Conservation (phyloP, 2,888 invertebrate species). For the Calliscelio sp. region DNA sequence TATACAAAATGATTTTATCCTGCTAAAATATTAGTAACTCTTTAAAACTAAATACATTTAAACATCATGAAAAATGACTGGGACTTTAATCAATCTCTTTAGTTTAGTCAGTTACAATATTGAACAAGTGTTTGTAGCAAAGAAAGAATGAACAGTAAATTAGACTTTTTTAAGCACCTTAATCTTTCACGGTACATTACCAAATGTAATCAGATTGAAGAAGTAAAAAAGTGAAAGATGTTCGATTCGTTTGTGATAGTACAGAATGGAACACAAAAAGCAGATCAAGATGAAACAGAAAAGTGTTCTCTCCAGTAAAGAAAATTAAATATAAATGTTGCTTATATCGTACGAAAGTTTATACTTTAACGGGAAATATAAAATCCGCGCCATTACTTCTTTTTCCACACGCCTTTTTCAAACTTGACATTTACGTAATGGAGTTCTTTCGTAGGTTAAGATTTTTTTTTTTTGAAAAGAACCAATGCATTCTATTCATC, state of each 20-base stretch:
- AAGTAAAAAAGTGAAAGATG: constrained; percentile 6
- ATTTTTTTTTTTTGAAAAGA: constrained; percentile 59
- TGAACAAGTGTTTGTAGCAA: constrained; percentile 9
- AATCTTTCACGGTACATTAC: constrained; percentile 25
- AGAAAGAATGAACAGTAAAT: constrained; percentile 28
- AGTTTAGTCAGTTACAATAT: constrained; percentile 14
- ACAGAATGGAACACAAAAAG: too few relatives aligned
- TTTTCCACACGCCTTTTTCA: constrained; percentile 53
- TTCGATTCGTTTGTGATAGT: constrained; percentile 1
- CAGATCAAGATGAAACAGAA: too few relatives aligned
- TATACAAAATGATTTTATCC: too few relatives aligned
- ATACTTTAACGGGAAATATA: constrained; percentile 31
- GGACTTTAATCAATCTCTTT: constrained; percentile 44
- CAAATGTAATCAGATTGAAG: constrained; percentile 1
- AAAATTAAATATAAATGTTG: constrained; percentile 26
- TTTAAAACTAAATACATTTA: background rate
- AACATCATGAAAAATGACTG: too few relatives aligned
- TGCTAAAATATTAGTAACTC: too few relatives aligned
- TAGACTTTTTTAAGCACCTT: constrained; percentile 17
- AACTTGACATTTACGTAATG: constrained; percentile 65
- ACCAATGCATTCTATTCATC: constrained; percentile 54
- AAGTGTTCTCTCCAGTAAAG: too few relatives aligned
- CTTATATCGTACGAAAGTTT: constrained; percentile 19
- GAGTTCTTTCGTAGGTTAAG: constrained; percentile 64
- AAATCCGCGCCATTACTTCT: constrained; percentile 46